Base-by-base conservation (phyloP, 2,888 invertebrate genomes). In the Aproaerema taeniolella region DNA sequence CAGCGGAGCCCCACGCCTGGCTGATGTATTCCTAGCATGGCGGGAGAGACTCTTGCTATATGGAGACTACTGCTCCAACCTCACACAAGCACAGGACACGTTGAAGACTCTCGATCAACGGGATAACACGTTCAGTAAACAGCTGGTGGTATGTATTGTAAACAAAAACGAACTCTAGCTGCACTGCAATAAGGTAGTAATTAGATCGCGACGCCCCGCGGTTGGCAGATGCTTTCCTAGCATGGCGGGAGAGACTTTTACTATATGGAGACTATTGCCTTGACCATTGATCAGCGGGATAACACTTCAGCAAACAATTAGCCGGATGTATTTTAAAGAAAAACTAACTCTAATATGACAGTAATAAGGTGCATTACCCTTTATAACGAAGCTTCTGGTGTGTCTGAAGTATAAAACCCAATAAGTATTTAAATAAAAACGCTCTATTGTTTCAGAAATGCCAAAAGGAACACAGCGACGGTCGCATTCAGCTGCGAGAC, bases 201-300 rank as follows among this genome's bases (percentile, higher is more conserved):
- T n/a, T n/a, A n/a, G n/a, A n/a, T n/a, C n/a, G 55, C 46, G 80
- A 78, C 0, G 70, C 80, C 31, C 87, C 85, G 37, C 72, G 83
- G 0, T 63, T 96, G 38, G 93, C 94, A 34, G 93, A 93, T 69
- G 94, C 95, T 47, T 98, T 99, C 85, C 89, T 97, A 35, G 92
- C 93, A 55, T 97, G 94, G 91, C 92, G 97, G 56, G 95, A 96
- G 67, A 92, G 93, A 45, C 93, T 99, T 69, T 89, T 98, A 20
- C 90, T 97, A 39, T 99, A 99, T 67, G 98, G 98, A 9, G 94
- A 95, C 65, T 99, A 98, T 77, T 99, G 99, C 85, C 95, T 98
- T 32, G 96, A 97, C 76, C 29, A 67, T 93, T 2, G 93, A 93
- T 55, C 87, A 90, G 16, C 90, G 88, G 45, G 92, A 91, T 62